Conservation (phyloP, 2,888 invertebrate species). For the Tortricodes alternella region DNA sequence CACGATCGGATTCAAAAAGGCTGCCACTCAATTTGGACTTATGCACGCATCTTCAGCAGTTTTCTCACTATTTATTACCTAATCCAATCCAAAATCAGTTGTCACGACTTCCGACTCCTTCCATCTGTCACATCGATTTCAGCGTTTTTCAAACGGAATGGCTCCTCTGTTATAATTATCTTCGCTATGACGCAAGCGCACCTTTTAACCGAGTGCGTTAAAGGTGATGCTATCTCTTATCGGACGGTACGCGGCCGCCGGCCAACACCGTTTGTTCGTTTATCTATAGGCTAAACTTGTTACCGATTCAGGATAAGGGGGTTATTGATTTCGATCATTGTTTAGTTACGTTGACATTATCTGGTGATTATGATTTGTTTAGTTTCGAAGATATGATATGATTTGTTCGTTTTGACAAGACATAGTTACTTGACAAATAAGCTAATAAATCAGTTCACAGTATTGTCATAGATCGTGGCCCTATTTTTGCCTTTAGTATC, state of each 20-base stretch:
- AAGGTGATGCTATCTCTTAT: slow-evolving; percentile 55
- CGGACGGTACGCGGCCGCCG: slow-evolving; percentile 52
- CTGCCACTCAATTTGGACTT: too few relatives aligned
- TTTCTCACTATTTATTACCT: too few relatives aligned
- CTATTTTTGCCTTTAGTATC: too few relatives aligned
- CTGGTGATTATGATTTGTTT: slow-evolving; percentile 21
- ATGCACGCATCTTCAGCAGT: too few relatives aligned
- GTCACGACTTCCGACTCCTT: neutral
- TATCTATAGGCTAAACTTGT: slow-evolving; percentile 44
- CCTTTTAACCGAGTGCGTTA: slow-evolving; percentile 58
- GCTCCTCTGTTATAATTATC: slow-evolving; percentile 24
- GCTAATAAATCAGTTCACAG: too few relatives aligned
- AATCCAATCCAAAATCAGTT: too few relatives aligned
- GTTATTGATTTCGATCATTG: slow-evolving; percentile 20
- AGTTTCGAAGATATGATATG: neutral
- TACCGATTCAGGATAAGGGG: slow-evolving; percentile 17
- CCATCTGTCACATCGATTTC: neutral
- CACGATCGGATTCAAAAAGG: too few relatives aligned
- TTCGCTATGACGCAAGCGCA: slow-evolving; percentile 52
- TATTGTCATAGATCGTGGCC: too few relatives aligned
- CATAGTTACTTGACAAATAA: too few relatives aligned
- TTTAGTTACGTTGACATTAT: slow-evolving; percentile 5
- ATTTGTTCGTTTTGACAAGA: too few relatives aligned
- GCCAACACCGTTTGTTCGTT: slow-evolving; percentile 49
- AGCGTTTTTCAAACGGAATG: neutral